A percentile compares a stretch with the other conserved stretches of the same genome.
Evolutionary conservation across 2,797 vertebrate genomes (phyloP).

Genomic region (Psittacula derbiana): DNA sequence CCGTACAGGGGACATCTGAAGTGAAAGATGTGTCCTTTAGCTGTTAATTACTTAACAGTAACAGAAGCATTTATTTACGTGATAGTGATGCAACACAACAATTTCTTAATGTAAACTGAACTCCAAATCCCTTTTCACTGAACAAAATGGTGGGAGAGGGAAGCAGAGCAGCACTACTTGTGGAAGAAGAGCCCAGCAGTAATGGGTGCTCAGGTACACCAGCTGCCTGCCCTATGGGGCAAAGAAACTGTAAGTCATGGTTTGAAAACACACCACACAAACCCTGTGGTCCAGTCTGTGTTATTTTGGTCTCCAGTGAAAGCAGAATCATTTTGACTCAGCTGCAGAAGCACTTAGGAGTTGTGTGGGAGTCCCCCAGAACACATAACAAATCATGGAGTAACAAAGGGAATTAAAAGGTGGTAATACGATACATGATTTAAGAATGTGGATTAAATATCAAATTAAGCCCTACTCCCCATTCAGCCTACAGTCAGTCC

Average conservation of each 20-base stretch:
- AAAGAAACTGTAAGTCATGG: background rate
- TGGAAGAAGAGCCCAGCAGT: background rate
- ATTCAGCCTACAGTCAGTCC: background rate
- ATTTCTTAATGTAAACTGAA: background rate
- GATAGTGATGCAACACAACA: background rate
- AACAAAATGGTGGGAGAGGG: background rate
- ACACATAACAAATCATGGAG: conserved; percentile 45
- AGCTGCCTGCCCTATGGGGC: background rate
- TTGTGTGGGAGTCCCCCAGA: conserved; percentile 28
- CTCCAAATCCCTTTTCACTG: background rate
- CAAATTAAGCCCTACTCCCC: background rate
- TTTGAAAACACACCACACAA: background rate
- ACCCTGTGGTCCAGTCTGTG: fast-evolving
- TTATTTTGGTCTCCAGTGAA: background rate
- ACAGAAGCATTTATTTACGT: background rate
- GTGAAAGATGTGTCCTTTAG: background rate
- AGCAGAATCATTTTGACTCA: background rate
- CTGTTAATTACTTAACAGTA: background rate
- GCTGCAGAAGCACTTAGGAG: conserved; percentile 52
- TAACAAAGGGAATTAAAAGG: conserved; percentile 54
- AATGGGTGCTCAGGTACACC: background rate
- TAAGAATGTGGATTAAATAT: conserved; percentile 22
- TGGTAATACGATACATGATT: background rate
- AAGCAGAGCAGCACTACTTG: background rate
- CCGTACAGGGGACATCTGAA: background rate